phyloP scores from a whole-genome alignment of 2,888 invertebrate genomes.

The Platycheirus albimanus region DNA sequence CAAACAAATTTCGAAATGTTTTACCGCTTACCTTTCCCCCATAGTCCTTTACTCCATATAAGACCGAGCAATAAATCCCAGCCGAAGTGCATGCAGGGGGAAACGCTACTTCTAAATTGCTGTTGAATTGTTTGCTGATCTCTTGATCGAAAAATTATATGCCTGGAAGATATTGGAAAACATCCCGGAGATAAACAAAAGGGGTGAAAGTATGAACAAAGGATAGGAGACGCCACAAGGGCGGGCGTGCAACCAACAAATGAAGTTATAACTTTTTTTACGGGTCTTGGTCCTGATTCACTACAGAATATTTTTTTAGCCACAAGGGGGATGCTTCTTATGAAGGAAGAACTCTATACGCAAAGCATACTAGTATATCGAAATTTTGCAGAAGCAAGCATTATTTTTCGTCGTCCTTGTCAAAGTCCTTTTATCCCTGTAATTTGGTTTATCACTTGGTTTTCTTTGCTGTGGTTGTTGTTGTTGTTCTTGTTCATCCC shows the following conservation, averaged over 20 bases:
- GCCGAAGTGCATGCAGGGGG: constrained; percentile 17
- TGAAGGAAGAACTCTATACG: too few species aligned
- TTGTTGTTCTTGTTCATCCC: constrained; percentile 57
- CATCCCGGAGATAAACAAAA: constrained; percentile 71
- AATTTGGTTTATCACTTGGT: constrained; percentile 74
- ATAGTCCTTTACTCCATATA: background rate
- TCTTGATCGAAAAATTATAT: constrained; percentile 80
- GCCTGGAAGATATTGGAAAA: constrained; percentile 78
- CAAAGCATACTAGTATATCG: background rate
- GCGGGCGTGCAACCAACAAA: constrained; percentile 67
- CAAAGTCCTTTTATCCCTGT: constrained; percentile 68
- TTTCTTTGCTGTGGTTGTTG: constrained; percentile 48
- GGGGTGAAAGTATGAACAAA: constrained; percentile 65
- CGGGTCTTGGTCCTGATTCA: constrained; percentile 54
- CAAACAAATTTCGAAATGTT: constrained; percentile 73
- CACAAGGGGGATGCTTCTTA: constrained; percentile 33
- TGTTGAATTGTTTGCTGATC: constrained; percentile 78
- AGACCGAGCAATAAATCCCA: constrained; percentile 42
- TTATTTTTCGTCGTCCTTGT: constrained; percentile 63
- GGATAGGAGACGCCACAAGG: constrained; percentile 48
- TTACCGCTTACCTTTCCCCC: constrained; percentile 17
- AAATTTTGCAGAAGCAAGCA: constrained; percentile 56
- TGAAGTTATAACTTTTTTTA: constrained; percentile 71
- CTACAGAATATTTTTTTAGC: constrained; percentile 5
- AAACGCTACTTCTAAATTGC: constrained; percentile 71